Evolutionary conservation across 2,888 invertebrate species (phyloP).

Genomic region (Pandemis cinnamomeana): DNA sequence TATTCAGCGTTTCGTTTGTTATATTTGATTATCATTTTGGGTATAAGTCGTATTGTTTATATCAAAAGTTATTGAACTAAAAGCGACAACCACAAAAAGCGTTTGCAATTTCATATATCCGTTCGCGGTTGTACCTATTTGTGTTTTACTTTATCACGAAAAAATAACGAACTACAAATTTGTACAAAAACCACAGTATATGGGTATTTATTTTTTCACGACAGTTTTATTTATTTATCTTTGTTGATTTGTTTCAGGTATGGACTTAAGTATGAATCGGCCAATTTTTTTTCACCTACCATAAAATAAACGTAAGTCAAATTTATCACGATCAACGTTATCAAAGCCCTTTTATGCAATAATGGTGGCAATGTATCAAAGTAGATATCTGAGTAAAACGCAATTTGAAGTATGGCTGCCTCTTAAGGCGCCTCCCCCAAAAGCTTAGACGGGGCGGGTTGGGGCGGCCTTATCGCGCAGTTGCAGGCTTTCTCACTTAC

Average conservation of each 20-base stretch:
- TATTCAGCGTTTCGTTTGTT: conserved; percentile 32
- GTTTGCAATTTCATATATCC: background rate
- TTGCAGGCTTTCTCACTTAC: conserved; percentile 83
- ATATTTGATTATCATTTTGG: conserved; percentile 30
- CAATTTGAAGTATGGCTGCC: conserved; percentile 82
- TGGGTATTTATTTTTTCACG: background rate
- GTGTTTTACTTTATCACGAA: background rate
- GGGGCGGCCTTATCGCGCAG: conserved; percentile 80
- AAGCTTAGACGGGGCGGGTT: conserved; percentile 58
- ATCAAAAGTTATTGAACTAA: conserved; percentile 1
- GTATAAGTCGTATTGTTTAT: conserved; percentile 18
- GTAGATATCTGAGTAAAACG: conserved; percentile 83
- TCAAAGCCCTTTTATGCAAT: conserved; percentile 79
- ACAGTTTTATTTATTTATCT: conserved; percentile 10
- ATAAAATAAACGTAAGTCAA: conserved; percentile 52
- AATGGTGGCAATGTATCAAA: conserved; percentile 82
- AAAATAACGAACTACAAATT: too few species aligned
- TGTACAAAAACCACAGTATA: too few species aligned
- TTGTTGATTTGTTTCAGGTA: conserved; percentile 62
- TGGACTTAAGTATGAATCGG: conserved; percentile 50
- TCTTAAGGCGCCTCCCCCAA: conserved; percentile 76
- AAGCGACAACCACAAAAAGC: background rate
- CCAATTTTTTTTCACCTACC: conserved; percentile 36
- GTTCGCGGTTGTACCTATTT: conserved; percentile 2
- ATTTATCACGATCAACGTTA: conserved; percentile 64